phyloP scores from a whole-genome alignment of 2,113 vertebrate species.

The Canis aureus region DNA sequence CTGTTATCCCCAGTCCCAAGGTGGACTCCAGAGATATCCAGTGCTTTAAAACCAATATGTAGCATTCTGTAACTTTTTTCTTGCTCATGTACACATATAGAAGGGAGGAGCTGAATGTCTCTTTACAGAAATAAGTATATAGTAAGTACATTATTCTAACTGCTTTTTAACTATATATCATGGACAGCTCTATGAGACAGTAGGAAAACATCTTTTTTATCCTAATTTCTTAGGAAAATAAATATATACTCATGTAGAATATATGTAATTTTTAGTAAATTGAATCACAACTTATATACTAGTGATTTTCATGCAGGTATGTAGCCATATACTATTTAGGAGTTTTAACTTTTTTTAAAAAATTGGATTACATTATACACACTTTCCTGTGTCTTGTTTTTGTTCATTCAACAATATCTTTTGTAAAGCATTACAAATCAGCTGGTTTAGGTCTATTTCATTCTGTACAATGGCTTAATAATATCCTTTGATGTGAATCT shows the following conservation, averaged over 20 bases:
- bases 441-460: not conserved
- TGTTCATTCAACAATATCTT: not conserved
- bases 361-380: not conserved
- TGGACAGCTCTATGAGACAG: not conserved
- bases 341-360: not conserved
- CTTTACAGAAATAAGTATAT: not conserved
- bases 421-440: not conserved
- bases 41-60: not conserved
- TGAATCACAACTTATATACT: not conserved
- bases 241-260: not conserved
- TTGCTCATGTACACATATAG: not conserved
- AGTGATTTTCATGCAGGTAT: not conserved
- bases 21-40: not conserved
- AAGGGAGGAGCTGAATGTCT: not conserved
- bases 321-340: not conserved
- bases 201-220: not conserved
- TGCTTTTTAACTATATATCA: not conserved
- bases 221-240: conserved; percentile 23
- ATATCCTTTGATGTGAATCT: not conserved
- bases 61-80: not conserved
- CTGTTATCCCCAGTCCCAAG: not conserved
- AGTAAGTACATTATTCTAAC: not conserved
- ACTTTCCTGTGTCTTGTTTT: not conserved
- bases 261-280: not conserved
- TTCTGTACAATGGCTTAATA: conserved; percentile 32